These are phyloP conservation scores for Heterodera schachtii DNA, from an alignment of 1,140 invertebrate genomes.

Conservation along the genomic window DNA sequence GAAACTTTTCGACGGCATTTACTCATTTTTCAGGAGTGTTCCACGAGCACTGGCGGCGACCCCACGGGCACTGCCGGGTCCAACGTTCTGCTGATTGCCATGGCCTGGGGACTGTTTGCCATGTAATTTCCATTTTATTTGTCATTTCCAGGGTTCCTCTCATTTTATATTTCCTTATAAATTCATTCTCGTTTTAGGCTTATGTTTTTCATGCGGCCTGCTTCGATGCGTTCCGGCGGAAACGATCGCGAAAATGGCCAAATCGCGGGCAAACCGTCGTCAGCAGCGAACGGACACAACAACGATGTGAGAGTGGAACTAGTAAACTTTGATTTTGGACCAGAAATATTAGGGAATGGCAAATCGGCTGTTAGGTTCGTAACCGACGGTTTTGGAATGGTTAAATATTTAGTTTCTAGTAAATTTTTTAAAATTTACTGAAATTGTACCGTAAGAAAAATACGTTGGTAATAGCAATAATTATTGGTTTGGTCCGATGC, in stretches of 20 bases:
- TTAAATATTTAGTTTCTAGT: too few species aligned
- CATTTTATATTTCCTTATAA: too few species aligned
- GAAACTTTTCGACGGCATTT: background rate
- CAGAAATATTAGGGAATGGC: too few species aligned
- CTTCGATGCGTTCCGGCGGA: constrained; percentile 33
- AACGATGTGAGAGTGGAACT: background rate
- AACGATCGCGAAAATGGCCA: constrained; percentile 16
- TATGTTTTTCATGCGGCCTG: constrained; percentile 33
- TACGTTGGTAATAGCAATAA: too few species aligned
- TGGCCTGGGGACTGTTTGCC: constrained; percentile 38
- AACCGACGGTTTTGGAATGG: too few species aligned
- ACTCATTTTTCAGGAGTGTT: constrained; percentile 12
- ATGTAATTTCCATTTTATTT: constrained; percentile 19
- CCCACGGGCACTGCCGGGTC: constrained; percentile 10
- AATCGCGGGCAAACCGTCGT: constrained; percentile 19
- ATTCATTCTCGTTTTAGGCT: background rate
- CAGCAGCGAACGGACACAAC: background rate
- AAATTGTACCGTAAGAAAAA: too few species aligned
- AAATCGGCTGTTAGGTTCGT: too few species aligned
- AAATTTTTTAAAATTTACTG: too few species aligned
- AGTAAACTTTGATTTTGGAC: background rate
- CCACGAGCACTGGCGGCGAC: constrained; percentile 17
- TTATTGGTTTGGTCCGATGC: too few species aligned
- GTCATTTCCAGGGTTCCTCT: background rate
- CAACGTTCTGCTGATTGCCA: constrained; percentile 39